Evolutionary conservation across 2,797 vertebrate species (phyloP), one percentile per base, ranked within the genome.

Genomic region (Gouania willdenowi): DNA sequence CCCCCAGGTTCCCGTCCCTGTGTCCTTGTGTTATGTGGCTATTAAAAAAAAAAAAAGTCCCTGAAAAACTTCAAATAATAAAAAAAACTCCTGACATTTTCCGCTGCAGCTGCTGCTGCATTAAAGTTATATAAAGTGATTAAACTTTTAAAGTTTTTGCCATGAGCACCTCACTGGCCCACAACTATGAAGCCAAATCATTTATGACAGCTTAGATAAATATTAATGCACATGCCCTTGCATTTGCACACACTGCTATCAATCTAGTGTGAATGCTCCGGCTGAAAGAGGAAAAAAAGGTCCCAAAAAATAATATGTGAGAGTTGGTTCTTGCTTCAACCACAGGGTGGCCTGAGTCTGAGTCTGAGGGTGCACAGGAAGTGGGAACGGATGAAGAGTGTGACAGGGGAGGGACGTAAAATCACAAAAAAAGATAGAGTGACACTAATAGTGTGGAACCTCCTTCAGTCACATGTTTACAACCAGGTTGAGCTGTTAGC

Each of bases 191-290:
- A 92, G 90, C 91, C 92, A 94, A 96, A 97, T 95, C 93, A 95
- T 93, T 96, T 92, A 93, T 95, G 95, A 97, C 94, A 94, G 91
- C 86, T 86, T 86, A 87, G 91, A 96, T 97, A 94, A 98, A 98
- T 97, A 96, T 98, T 95, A 94, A 97, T 95, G 93, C 90, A 86
- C 74, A 90, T 89, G 89, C 90, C 91, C 91, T 92, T 89, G 88
- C 89, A 92, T 94, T 94, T 90, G 88, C 88, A 91, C 88, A 90
- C 78, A 90, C 90, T 85, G 88, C 92, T 89, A 92, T 94, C 93
- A 94, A 91, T 93, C 91, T 91, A 79, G 79, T 79, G 26, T 83
- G 84, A 47, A 62, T 72, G 73, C 67, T 36, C 57, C 47, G 17
- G 52, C 44, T 28, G 51, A 63, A 62, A 49, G 37, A 13, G 17